These are phyloP conservation scores for Cariama cristata DNA, from an alignment of 2,113 vertebrate species.

Conservation along the genomic window DNA sequence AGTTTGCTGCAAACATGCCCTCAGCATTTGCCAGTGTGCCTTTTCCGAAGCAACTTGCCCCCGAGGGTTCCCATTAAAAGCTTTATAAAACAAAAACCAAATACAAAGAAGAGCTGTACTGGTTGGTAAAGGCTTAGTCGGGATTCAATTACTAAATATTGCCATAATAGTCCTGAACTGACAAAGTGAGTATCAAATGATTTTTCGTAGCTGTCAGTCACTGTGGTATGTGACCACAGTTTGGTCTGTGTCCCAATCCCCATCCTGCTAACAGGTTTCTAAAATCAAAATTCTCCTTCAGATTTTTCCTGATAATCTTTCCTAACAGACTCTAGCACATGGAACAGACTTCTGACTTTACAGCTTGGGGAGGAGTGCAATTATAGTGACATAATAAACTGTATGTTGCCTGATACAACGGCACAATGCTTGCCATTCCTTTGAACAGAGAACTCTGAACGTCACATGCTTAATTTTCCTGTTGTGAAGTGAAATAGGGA, in stretches of 20 bases:
- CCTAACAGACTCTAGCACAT: background rate
- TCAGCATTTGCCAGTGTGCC: background rate
- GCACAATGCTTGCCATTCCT: background rate
- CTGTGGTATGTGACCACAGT: constrained; percentile 11
- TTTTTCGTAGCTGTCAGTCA: constrained; percentile 48
- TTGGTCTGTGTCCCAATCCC: background rate
- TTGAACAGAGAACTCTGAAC: background rate
- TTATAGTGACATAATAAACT: background rate
- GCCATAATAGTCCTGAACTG: constrained; percentile 40
- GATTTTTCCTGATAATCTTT: background rate
- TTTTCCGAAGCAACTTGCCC: background rate
- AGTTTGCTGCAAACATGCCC: constrained; percentile 12
- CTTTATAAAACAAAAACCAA: constrained; percentile 40
- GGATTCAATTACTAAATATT: constrained; percentile 66
- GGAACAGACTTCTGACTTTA: background rate
- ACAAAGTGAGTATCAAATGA: constrained; percentile 61
- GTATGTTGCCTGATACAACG: background rate
- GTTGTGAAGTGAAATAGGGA: background rate
- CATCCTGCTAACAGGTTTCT: background rate
- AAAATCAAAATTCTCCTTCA: background rate
- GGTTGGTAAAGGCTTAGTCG: constrained; percentile 10
- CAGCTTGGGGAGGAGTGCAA: background rate
- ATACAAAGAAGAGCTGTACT: constrained; percentile 17
- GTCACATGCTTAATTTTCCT: background rate
- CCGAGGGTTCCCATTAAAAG: constrained; percentile 28